Base-by-base conservation (phyloP, 2,113 vertebrate genomes). In the Stigmatopora argus region DNA sequence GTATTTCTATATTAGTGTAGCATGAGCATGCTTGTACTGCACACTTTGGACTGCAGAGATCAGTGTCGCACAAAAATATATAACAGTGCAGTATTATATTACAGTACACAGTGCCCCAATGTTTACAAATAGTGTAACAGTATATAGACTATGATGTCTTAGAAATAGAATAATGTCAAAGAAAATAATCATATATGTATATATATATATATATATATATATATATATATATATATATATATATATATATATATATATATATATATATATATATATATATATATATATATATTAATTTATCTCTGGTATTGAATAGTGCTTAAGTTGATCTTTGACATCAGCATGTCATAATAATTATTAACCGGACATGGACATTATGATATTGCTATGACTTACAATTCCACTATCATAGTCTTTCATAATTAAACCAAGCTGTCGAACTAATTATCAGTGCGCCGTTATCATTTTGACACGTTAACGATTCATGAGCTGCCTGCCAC, bases 21-120 rank as follows among this genome's bases (percentile, higher is more conserved):
- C 21, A 13, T 15, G 13, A 15, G 23, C 14, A 23, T 56, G 19
- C 12, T 51, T 65, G 52, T 58, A 13, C 58, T 73, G 65, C 49
- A 47, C 14, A 65, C 9, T 51, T 48, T n/a, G n/a, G 6, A 11
- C 87, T 81, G 69, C 56, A 87, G 87, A 59, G 72, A 78, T 65
- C 87, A 85, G 79, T 65, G 48, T 57, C 65, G 46, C 18, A 72
- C 65, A 57, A 69, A 59, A 18, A 48, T 19, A 8, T 34, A 26
- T 34, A 3, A 21, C 51, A 23, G 51, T 23, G 4, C 23, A 7
- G 5, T 12, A 11, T 53, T 53, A 31, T 31, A 31, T 31, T 31
- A 31, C 26, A 31, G 26, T 31, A 31, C 26, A 31, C 26, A 31
- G 26, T 31, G 26, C 26, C 26, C 26, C 26, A 31, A 31, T 31